Percentiles rank a stretch among this genome's conserved stretches.
phyloP scores from a whole-genome alignment of 1,140 invertebrate genomes.

The Lordiphosa stackelbergi region DNA sequence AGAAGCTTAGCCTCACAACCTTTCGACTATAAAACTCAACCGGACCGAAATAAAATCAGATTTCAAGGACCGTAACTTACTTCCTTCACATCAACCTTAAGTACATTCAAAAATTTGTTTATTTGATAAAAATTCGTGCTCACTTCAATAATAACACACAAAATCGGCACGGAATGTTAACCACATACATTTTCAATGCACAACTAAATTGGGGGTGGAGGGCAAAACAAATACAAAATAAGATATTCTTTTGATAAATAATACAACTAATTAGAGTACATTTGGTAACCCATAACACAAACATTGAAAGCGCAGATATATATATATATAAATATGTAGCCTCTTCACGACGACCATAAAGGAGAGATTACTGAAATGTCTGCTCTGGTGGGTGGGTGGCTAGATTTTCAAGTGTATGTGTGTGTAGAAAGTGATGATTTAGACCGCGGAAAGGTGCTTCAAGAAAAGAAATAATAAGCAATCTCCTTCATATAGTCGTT shows the following conservation, averaged over 20 bases:
- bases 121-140: conserved; percentile 57
- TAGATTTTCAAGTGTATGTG: conserved; percentile 1
- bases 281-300: conserved; percentile 38
- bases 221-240: conserved; percentile 19
- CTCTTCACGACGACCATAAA: conserved; percentile 3
- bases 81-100: too few relatives aligned
- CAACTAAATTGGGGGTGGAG: conserved; percentile 29
- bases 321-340: conserved; percentile 9
- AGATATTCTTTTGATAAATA: too few relatives aligned
- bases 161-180: conserved; percentile 63
- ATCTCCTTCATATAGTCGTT: background rate
- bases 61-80: too few relatives aligned
- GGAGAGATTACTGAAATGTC: too few relatives aligned
- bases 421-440: conserved; percentile 40
- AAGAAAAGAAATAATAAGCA: conserved; percentile 3
- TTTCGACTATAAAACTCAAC: too few relatives aligned
- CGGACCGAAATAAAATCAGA: too few relatives aligned
- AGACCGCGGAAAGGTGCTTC: conserved; percentile 55
- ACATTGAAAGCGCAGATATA: conserved; percentile 35
- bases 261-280: conserved; percentile 2
- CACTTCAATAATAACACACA: conserved; percentile 22
- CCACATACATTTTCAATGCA: conserved; percentile 21
- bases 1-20: too few relatives aligned
- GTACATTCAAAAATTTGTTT: conserved; percentile 40
- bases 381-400: background rate